Base-by-base conservation (phyloP, 2,888 invertebrate species). In the Teinopalpus imperialis region DNA sequence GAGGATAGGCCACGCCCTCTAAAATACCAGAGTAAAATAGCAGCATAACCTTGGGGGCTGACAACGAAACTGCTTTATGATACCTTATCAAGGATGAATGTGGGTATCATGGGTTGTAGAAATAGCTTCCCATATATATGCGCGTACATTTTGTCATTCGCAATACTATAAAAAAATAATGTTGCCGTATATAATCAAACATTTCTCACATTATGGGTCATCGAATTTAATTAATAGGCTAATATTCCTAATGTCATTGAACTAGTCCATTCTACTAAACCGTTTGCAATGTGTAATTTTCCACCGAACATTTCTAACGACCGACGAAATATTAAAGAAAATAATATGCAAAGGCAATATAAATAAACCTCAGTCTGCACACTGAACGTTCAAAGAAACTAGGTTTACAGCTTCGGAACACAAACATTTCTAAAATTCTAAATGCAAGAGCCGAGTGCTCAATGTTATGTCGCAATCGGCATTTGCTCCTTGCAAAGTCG, bases 381-480 rank as follows among this genome's bases (percentile, higher is more conserved):
- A 3, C 27, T 12, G 26, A 47, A 64, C 56, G 61, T 61, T 60
- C 63, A 52, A 48, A 65, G 74, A 71, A 86, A 78, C 76, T 82
- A 76, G 86, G 86, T 86, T 86, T 85, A 86, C 77, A 74, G 62
- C 82, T 61, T 69, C 56, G 64, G 69, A 74, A 80, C 73, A 73
- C 78, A 81, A 83, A 82, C 77, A 80, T 75, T 81, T 72, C 75
- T 72, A 68, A 78, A 78, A 75, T 78, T 77, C 71, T 66, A 74
- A 80, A 75, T 66, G 74, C 75, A 66, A 74, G 70, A 66, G 57
- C 57, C 63, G 66, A 63, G 60, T 65, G 61, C 61, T 63, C 57
- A 54, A 56, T 30, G 46, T 56, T 64, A 59, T 85, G 79, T 81
- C 73, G 75, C 81, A 83, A 85, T 72, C 71, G 66, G 61, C 69